Evolutionary conservation across 2,113 vertebrate species (phyloP).

Genomic region (Eurystomus gularis): DNA sequence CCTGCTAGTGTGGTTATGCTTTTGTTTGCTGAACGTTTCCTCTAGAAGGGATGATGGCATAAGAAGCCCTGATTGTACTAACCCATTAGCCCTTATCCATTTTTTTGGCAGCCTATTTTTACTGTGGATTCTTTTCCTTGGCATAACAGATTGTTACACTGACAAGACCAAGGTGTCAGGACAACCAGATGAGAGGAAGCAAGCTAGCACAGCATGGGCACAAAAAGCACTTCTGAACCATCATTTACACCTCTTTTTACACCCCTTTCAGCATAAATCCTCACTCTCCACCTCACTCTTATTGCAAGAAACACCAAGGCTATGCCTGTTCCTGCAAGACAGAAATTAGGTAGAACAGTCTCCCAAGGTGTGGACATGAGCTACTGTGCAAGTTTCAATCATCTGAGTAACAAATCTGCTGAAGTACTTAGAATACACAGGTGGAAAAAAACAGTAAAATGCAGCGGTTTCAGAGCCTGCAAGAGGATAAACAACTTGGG

Average conservation of each 20-base stretch:
- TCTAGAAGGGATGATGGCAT: neutral
- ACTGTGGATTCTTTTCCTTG: neutral
- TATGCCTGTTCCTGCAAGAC: neutral
- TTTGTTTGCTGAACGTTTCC: neutral
- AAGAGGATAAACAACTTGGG: neutral
- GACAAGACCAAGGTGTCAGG: rapidly evolving
- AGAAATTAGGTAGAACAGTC: neutral
- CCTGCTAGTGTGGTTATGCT: neutral
- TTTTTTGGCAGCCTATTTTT: neutral
- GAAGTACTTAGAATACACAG: neutral
- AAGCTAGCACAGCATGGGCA: neutral
- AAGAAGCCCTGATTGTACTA: neutral
- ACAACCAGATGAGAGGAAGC: neutral
- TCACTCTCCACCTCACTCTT: neutral
- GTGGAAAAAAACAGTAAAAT: neutral
- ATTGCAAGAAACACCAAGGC: neutral
- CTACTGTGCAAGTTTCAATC: neutral
- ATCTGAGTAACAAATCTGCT: neutral
- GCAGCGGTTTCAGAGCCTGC: neutral
- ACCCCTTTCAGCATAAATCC: neutral
- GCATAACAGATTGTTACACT: rapidly evolving
- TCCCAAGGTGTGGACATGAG: neutral
- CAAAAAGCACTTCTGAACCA: neutral
- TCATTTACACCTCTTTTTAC: neutral
- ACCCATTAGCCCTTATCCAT: neutral